These are phyloP conservation scores for Hartigia nigra DNA, from an alignment of 2,888 invertebrate genomes.

Conservation along the genomic window DNA sequence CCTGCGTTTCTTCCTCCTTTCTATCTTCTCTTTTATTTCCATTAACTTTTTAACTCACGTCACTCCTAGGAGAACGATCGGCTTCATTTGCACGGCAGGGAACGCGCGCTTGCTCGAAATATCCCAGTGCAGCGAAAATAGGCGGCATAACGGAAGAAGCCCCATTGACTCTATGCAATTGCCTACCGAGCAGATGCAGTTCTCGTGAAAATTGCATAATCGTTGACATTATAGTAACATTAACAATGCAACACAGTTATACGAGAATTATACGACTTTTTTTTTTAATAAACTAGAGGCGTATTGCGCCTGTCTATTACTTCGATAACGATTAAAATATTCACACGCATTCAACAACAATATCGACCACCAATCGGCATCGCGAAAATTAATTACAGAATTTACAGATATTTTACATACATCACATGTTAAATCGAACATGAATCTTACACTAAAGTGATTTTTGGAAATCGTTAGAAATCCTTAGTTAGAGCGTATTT, in stretches of 20 bases:
- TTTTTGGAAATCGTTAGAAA: too few relatives aligned
- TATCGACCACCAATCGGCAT: not conserved
- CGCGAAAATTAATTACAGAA: not conserved
- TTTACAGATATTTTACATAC: not conserved
- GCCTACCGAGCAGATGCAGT: not conserved
- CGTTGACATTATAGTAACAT: not conserved
- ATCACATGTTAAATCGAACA: not conserved
- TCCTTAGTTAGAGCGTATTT: too few relatives aligned
- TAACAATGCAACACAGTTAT: not conserved
- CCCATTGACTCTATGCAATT: not conserved
- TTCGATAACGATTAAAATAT: too few relatives aligned
- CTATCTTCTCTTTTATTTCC: not conserved
- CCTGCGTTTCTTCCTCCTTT: not conserved
- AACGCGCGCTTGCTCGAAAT: not conserved
- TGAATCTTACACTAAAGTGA: not conserved
- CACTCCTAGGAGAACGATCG: not conserved
- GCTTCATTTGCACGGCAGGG: not conserved
- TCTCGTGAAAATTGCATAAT: not conserved
- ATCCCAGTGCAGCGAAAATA: not conserved
- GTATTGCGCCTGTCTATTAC: too few relatives aligned
- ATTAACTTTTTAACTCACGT: not conserved
- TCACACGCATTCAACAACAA: too few relatives aligned
- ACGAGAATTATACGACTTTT: too few relatives aligned
- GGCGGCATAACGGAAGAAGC: not conserved
- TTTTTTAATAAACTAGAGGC: not conserved